These are phyloP conservation scores for Mycalesis mineus DNA, from an alignment of 2,888 invertebrate genomes.

Conservation along the genomic window DNA sequence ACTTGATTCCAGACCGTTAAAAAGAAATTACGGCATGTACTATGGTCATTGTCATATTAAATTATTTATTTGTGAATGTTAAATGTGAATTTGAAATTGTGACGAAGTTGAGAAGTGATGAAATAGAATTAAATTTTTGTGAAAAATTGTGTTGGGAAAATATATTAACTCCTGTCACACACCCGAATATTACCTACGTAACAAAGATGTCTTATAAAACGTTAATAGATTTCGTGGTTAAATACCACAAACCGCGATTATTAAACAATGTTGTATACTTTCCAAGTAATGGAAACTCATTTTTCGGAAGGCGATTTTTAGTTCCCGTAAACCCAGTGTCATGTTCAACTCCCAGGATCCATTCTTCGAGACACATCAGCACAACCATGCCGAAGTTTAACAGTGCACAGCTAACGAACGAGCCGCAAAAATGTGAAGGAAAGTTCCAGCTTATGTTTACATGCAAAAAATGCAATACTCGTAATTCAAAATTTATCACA, in stretches of 20 bases:
- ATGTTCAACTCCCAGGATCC: conserved; percentile 52
- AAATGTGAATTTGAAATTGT: no score
- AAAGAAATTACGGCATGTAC: no score
- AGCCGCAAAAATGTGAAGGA: conserved; percentile 52
- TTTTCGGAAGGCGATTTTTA: conserved; percentile 58
- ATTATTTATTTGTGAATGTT: no score
- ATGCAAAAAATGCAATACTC: conserved; percentile 90
- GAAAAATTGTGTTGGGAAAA: no score
- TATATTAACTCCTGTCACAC: no score
- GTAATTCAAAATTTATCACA: conserved; percentile 88
- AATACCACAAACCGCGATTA: conserved; percentile 64
- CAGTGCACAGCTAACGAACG: conserved; percentile 41
- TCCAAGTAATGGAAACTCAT: conserved; percentile 69
- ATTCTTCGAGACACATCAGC: conserved; percentile 56
- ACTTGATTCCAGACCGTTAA: no score
- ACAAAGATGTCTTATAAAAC: conserved; percentile 58
- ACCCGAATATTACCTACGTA: no score
- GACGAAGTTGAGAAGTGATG: no score
- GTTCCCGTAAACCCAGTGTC: conserved; percentile 44
- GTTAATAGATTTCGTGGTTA: conserved; percentile 68
- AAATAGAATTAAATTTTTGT: no score
- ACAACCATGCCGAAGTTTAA: conserved; percentile 46
- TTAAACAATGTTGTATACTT: conserved; percentile 65
- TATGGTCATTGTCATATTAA: no score
- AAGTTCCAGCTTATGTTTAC: conserved; percentile 88